Evolutionary conservation across 2,888 invertebrate genomes (phyloP), one percentile per base, ranked within the genome.

Genomic region (Malachius bipustulatus): DNA sequence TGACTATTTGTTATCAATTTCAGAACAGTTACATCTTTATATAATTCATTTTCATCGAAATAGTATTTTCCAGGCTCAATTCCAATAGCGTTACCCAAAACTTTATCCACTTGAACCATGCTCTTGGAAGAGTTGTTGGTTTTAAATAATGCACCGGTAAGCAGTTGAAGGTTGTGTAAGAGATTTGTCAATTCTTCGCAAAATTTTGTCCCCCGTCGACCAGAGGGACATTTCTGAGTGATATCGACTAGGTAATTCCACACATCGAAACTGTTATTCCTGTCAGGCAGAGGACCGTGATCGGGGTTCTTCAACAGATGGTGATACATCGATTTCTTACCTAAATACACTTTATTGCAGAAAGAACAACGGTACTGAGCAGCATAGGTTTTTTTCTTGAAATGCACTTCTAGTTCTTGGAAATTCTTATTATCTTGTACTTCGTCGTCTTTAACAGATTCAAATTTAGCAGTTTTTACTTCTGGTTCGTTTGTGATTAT

Each of bases 311-410:
- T 65, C 44, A 70, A 64, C 42, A 75, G 71, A 55, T 79, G 79
- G 37, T 71, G 59, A 12, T 69, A 64, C 61, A 78, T 69, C 34
- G 72, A 67, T 16, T 63, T 67, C 45, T 66, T 63, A 4, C 76
- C 77, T 34, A 77, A 58, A 53, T 77, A 78, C 10, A 71, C 69
- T 52, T 76, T 77, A 34, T 67, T 65, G 55, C 78, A 78, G n/a
- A 69, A 70, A 2, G 70, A 69, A 54, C 77, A 78, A 19, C 68
- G 62, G 48, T 69, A 73, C 31, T 67, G 64, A 28, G 67, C 57
- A 1, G 68, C 61, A 41, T 69, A 64, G 34, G 62, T 66, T 30
- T 69, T 60, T 49, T 50, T 54, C 19, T 44, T 45, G 32, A 44
- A 46, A 27, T 49, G 48, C n/a, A 43, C 32, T 19, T 47, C 42